Evolutionary conservation across 23 tunicate species (phyloP), one percentile per base, ranked within the genome.

Genomic region (Ciona savignyi): DNA sequence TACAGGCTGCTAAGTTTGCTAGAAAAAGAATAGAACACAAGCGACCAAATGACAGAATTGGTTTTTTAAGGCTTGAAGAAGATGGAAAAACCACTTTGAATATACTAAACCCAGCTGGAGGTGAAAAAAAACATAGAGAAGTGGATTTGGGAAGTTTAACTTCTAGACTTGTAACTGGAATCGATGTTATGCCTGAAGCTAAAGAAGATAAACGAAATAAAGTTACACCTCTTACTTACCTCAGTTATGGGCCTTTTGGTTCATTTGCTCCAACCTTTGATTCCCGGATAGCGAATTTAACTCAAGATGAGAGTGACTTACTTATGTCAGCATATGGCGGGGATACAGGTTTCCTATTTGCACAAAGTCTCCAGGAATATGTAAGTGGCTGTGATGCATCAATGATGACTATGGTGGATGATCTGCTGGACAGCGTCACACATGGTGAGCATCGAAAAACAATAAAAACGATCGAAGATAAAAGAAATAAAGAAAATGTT

Each of bases 191-290:
- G 82, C 97, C 86, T 22, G 97, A 77, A 32, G 80, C 79, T 0
- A 84, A 84, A 63, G 97, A 84, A 56, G 91, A 91, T 68, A 85
- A 91, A 67, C 32, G 97, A 51, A 91, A 91, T 67, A 84, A 83
- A 80, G 81, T 91, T 20, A 84, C 97, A 19, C 91, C 91, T 19
- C 63, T 91, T 33, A 65, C 82, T 22, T 91, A 91, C 68, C 74
- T 91, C 20, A 80, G 97, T 60, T 85, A 91, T 68, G 97, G 97
- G 29, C 84, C 97, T 2, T 91, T 84, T 85, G 84, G 91, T 2
- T 91, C 97, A 34, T 84, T 72, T 71, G 85, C 91, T 0, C 97
- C 91, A 21, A 71, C 83, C 0, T 85, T 84, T 70, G 97, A 91
- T 67, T 91, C 97, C 2, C 70, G 91, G 33, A 74, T 84, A 11